Conservation (phyloP, 2,888 invertebrate species). For the Hemicrepidius hirtus region DNA sequence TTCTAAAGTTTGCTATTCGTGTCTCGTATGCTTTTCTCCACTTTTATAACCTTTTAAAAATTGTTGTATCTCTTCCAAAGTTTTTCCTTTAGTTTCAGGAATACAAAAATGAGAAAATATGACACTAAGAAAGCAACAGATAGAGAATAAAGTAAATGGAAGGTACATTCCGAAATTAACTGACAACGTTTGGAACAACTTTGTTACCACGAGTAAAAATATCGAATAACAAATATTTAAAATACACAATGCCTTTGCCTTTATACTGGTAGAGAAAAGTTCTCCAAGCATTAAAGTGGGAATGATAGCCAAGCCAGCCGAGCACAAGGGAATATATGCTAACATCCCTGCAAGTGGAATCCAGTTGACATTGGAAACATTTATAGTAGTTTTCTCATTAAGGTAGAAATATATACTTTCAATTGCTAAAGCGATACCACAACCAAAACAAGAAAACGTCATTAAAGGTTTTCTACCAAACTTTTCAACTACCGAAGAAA, state of each 20-base stretch:
- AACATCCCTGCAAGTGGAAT: constrained; percentile 65
- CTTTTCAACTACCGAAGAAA: constrained; percentile 58
- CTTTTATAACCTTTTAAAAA: constrained; percentile 56
- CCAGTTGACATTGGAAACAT: constrained; percentile 60
- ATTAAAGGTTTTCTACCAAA: constrained; percentile 60
- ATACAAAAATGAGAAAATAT: constrained; percentile 62
- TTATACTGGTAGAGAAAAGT: constrained; percentile 64
- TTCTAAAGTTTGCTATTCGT: neutral
- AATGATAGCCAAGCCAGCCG: constrained; percentile 61
- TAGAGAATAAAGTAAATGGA: constrained; percentile 63
- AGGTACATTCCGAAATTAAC: constrained; percentile 62
- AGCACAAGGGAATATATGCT: constrained; percentile 55
- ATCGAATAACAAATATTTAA: constrained; percentile 57
- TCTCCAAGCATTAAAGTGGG: constrained; percentile 65
- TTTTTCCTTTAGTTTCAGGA: constrained; percentile 68
- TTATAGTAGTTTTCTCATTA: constrained; percentile 54
- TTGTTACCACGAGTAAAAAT: constrained; percentile 56
- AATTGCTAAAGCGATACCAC: constrained; percentile 44
- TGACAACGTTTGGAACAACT: constrained; percentile 64
- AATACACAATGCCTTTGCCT: constrained; percentile 61
- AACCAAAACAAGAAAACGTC: constrained; percentile 56
- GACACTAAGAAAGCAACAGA: constrained; percentile 58
- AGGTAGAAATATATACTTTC: constrained; percentile 60
- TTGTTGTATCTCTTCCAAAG: constrained; percentile 68
- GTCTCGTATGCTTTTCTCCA: neutral